Evolutionary conservation across 2,888 invertebrate genomes (phyloP), one percentile per base, ranked within the genome.

Genomic region (Pantelozetes paolii): DNA sequence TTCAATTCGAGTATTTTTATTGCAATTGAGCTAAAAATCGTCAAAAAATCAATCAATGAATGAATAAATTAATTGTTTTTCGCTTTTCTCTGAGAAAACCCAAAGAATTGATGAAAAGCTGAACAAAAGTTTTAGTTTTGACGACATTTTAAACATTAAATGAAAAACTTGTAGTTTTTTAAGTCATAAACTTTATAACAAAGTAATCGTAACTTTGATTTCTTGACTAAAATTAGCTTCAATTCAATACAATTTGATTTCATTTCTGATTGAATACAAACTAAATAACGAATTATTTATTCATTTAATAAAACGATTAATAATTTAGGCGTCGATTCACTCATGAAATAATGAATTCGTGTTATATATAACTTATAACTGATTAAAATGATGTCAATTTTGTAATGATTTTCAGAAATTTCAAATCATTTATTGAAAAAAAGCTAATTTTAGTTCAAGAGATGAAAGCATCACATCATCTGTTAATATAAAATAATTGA

Each of bases 21-120:
- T 64, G 62, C 62, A 64, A 20, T 64, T 64, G 62, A 64, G 62
- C 62, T 13, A 36, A n/a, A n/a, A n/a, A 20, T 64, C 62, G n/a
- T 64, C 62, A 30, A 59, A n/a, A 59, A 26, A 59, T 23, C 30
- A 30, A 28, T 5, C 23, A 59, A 32, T 64, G 20, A 23, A 28
- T 23, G 11, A 57, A 23, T 64, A 32, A 36, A 11, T 32, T 32
- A n/a, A 32, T 15, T 15, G 1, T 20, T 18, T 59, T 59, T 59
- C 59, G 23, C 50, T 45, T 9, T 45, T 45, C 2, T 13, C 45
- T 6, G 2, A 45, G 9, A 36, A 36, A 36, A 36, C 36, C 9
- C 36, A 36, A 8, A 36, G 9, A 36, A 8, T 9, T 36, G 9
- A 36, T 9, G 36, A 36, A 36, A 30, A 57, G 30, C 57, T 30